Percentiles rank a stretch among this genome's conserved stretches.
Evolutionary conservation across 2,888 invertebrate species (phyloP).

Genomic region (Lumbricus terrestris): DNA sequence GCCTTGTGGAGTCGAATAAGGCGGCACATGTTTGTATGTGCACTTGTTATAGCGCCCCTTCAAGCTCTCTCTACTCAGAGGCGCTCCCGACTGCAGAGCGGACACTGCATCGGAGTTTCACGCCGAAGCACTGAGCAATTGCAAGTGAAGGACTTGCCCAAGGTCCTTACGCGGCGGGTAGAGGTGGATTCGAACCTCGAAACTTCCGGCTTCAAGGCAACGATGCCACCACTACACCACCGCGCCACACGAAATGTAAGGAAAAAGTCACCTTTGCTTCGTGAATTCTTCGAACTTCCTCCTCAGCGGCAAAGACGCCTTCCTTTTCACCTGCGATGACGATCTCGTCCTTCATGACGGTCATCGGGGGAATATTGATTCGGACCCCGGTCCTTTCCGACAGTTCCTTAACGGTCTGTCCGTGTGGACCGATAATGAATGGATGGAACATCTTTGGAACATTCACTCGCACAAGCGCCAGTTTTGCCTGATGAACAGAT

Average conservation of each 20-base stretch:
- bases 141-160: no score
- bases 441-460: constrained; percentile 95
- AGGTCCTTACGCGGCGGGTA: no score
- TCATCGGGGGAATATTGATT: constrained; percentile 90
- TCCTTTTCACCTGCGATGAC: constrained; percentile 93
- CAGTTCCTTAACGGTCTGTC: constrained; percentile 48
- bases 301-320: constrained; percentile 83
- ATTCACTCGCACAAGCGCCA: constrained; percentile 83
- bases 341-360: constrained; percentile 81
- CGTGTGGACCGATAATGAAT: constrained; percentile 83
- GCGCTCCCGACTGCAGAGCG: no score
- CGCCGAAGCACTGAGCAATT: no score
- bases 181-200: no score
- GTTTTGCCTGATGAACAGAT: constrained; percentile 71
- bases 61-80: no score
- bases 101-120: no score
- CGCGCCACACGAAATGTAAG: not conserved
- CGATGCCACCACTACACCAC: no score
- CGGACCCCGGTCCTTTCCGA: constrained; percentile 73
- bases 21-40: no score
- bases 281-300: constrained; percentile 79
- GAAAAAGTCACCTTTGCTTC: constrained; percentile 69
- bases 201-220: no score
- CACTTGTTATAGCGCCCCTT: no score
- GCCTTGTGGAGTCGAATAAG: no score